Conservation (phyloP, 2,113 vertebrate genomes). For the Trematocara nigrifrons region DNA sequence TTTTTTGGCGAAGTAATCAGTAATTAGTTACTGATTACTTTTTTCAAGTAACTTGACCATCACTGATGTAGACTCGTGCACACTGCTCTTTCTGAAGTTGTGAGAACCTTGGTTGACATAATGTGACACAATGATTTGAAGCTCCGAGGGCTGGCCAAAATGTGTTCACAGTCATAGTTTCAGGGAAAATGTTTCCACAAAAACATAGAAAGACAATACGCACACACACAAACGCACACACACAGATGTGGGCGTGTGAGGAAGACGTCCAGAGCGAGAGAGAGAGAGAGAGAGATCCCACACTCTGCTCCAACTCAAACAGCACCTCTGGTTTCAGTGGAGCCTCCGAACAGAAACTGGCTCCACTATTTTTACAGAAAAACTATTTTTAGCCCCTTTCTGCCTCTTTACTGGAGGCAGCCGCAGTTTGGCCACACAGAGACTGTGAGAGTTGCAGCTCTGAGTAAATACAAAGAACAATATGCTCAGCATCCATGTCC, state of each 20-base stretch:
- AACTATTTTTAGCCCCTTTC: slow-evolving; percentile 36
- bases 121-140: not conserved
- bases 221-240: not conserved
- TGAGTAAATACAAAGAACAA: slow-evolving; percentile 25
- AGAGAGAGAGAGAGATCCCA: slow-evolving; percentile 22
- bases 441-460: slow-evolving; percentile 10
- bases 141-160: not conserved
- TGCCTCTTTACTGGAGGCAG: not conserved
- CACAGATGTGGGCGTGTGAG: not conserved
- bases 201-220: not conserved
- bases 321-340: slow-evolving; percentile 19
- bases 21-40: no score
- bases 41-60: no score
- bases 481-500: not conserved
- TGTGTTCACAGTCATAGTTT: not conserved
- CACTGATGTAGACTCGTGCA: not conserved
- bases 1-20: no score
- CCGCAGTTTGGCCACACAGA: not conserved
- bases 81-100: not conserved
- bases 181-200: not conserved
- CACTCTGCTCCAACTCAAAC: slow-evolving; percentile 49
- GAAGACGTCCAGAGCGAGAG: not conserved
- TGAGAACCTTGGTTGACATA: not conserved
- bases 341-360: slow-evolving; percentile 16
- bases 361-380: slow-evolving; percentile 25